Base-by-base conservation (phyloP, 1,140 invertebrate genomes). In the Pararge aegeria region DNA sequence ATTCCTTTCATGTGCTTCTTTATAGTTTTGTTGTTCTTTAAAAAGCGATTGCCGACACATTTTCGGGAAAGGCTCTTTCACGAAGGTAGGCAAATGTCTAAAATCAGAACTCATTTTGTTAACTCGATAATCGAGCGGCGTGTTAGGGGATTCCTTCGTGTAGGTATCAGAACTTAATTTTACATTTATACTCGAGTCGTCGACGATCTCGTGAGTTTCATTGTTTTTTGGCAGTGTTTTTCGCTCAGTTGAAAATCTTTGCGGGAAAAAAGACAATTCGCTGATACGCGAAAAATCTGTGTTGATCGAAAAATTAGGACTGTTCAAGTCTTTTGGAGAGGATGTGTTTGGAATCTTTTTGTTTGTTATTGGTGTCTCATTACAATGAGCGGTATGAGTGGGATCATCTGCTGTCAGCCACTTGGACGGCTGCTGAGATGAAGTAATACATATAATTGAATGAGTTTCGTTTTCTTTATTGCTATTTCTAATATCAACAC, bases 61-160 rank as follows among this genome's bases (percentile, higher is more conserved):
- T 63, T 80, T 80, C 4, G 73, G 58, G 15, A 69, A 55, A 48
- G 69, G 71, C 21, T 87, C 82, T 56, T 66, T 74, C 10, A 20
- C 12, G n/a, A 68, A 44, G 38, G 69, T 64, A 49, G 64, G 73
- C 29, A 65, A 48, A 16, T 66, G 66, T 55, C 50, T 72, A 16
- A 38, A 55, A 15, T 79, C 79, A 3, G 38, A 13, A 18, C 61
- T 54, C 12, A 70, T 51, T 46, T 78, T 75, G 34, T 73, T 64
- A 12, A 60, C 24, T 49, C 72, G 54, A 21, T 60, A 58, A 6
- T 84, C 75, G 6, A 73, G 34, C 6, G 78, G 75, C 21, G 75
- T 79, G 51, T 80, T 80, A 0, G 88, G 88, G 0, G 90, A 91
- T 15, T 90, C 85, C 74, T 91, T 91, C 4, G 85, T 89, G 52